Base-by-base conservation (phyloP, 2,888 invertebrate genomes). In the Tenthredo livida region DNA sequence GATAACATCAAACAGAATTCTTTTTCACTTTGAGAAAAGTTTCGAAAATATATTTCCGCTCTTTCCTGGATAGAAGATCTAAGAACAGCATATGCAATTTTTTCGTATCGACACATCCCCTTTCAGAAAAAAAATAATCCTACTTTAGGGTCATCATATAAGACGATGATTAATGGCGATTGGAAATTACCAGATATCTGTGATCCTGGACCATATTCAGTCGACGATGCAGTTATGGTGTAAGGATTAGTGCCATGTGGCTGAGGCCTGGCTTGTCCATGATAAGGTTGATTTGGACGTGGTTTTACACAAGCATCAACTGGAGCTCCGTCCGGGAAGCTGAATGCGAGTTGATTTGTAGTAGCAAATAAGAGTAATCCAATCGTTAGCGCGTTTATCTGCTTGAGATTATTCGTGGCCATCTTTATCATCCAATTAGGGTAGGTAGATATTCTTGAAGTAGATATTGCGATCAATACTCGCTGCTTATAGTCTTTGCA, bases 251-350 rank as follows among this genome's bases (percentile, higher is more conserved):
- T 95, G 17, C 95, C 93, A 43, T 94, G 91, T 0, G 96, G 94
- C 90, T 97, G 96, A 0, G 97, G 94, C 86, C 96, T 94, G 10
- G 96, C 96, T 89, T 96, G 96, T 2, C 97, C 96, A 89, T 97
- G 97, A 92, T 97, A 96, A 0, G 97, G 97, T 90, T 96, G 95
- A 93, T 97, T 97, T 1, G 96, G 95, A 70, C 96, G 94, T 40
- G 96, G 95, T 91, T 97, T 97, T 3, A 97, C 97, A 91, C 97
- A 97, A 50, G 97, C 96, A 91, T 97, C 97, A 43, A 97, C 95
- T 0, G 97, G 97, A 1, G 97, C 97, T 1, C 97, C 97, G 89
- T 97, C 97, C n/a, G 97, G 97, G 91, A 97, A 97, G 86, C 95
- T 94, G 77, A 84, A 54, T 5, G 93, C 90, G 85, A 67, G 17